phyloP scores from a whole-genome alignment of 2,797 vertebrate genomes.

The Ptychobarbus kaznakovi region DNA sequence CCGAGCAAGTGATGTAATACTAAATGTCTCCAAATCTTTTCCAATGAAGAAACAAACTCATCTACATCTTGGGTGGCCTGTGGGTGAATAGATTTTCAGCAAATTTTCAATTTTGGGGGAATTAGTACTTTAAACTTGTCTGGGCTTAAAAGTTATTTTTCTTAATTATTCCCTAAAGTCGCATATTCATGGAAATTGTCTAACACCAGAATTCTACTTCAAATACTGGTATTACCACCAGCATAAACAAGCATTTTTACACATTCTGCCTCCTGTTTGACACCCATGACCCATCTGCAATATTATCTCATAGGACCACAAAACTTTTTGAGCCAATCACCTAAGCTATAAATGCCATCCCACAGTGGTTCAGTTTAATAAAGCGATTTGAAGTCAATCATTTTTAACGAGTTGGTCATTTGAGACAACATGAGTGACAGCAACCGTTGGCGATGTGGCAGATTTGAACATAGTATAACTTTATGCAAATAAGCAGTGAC shows the following conservation, averaged over 20 bases:
- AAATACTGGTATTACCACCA: background rate
- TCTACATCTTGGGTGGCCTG: background rate
- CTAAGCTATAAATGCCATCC: background rate
- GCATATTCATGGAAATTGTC: background rate
- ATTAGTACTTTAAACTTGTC: background rate
- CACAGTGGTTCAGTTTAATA: background rate
- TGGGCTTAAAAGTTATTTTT: background rate
- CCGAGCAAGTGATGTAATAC: background rate
- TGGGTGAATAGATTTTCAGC: background rate
- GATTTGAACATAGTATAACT: background rate
- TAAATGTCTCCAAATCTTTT: background rate
- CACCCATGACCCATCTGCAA: background rate
- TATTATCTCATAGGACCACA: background rate
- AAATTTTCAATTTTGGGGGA: background rate
- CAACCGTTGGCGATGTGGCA: background rate
- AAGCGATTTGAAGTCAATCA: constrained; percentile 18
- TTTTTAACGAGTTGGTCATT: constrained; percentile 20
- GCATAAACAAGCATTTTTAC: background rate
- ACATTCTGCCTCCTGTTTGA: background rate
- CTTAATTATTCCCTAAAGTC: background rate
- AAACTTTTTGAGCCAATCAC: background rate
- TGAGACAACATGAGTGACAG: background rate
- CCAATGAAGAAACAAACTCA: background rate
- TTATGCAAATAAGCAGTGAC: constrained; percentile 24
- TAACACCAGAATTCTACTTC: background rate